Conservation (phyloP, 1,140 invertebrate genomes). For the Anoplolepis gracilipes region DNA sequence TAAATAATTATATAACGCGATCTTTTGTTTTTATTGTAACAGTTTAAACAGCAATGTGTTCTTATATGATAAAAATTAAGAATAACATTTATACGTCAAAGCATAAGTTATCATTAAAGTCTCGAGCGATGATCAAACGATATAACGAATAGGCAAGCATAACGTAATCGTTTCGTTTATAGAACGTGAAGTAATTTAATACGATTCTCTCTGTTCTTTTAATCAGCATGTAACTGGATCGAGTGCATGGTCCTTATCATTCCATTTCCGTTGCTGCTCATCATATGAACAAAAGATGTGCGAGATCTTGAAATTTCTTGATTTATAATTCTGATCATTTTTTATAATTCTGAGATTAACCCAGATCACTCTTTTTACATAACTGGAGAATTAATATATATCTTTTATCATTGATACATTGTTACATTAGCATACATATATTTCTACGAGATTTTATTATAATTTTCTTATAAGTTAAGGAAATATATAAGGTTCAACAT, state of each 20-base stretch:
- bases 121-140: not conserved
- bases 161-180: not conserved
- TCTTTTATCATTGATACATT: not conserved
- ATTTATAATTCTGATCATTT: not conserved
- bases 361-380: not conserved
- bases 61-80: not conserved
- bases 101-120: not conserved
- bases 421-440: not conserved
- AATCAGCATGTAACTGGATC: slow-evolving; percentile 16
- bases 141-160: not conserved
- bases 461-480: not conserved
- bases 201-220: slow-evolving; percentile 7
- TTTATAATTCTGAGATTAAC: not conserved
- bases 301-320: not conserved
- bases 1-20: not conserved
- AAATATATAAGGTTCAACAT: not conserved
- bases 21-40: not conserved
- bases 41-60: not conserved
- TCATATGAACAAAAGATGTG: not conserved
- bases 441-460: not conserved
- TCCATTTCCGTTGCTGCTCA: slow-evolving; percentile 58
- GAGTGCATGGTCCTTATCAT: slow-evolving; percentile 46
- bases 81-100: not conserved
- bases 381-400: not conserved
- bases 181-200: slow-evolving; percentile 10